Evolutionary conservation across 2,797 vertebrate species (phyloP).

Genomic region (Zalophus californianus): DNA sequence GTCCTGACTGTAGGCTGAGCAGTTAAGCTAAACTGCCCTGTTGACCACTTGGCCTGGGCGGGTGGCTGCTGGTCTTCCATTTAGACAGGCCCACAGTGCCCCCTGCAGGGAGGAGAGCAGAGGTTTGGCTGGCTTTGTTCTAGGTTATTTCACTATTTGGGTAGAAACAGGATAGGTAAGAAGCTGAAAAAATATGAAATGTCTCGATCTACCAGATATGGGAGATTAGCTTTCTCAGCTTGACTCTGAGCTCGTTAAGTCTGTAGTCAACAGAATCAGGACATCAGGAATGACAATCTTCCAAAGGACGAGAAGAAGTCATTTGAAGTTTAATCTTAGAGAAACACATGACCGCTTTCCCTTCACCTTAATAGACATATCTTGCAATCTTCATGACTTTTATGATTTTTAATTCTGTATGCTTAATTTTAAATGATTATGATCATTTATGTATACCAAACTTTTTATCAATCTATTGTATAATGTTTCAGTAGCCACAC

Average conservation of each 20-base stretch:
- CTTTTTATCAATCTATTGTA: background rate
- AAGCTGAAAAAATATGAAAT: background rate
- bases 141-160: background rate
- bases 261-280: background rate
- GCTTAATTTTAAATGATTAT: slow-evolving; percentile 19
- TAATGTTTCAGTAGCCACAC: background rate
- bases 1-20: too few species aligned
- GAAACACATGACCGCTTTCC: background rate
- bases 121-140: background rate
- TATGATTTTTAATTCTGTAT: slow-evolving; percentile 23
- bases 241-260: background rate
- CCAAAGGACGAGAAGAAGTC: background rate
- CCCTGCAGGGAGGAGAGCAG: background rate
- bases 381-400: background rate
- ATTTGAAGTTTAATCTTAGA: background rate
- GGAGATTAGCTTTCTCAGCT: background rate
- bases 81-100: background rate
- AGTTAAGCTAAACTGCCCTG: background rate
- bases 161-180: background rate
- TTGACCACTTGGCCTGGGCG: background rate
- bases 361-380: background rate
- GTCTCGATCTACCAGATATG: background rate
- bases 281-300: background rate
- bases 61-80: background rate
- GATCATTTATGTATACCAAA: background rate